phyloP scores from a whole-genome alignment of 2,797 vertebrate genomes.

The Melanotaenia trifasciata region DNA sequence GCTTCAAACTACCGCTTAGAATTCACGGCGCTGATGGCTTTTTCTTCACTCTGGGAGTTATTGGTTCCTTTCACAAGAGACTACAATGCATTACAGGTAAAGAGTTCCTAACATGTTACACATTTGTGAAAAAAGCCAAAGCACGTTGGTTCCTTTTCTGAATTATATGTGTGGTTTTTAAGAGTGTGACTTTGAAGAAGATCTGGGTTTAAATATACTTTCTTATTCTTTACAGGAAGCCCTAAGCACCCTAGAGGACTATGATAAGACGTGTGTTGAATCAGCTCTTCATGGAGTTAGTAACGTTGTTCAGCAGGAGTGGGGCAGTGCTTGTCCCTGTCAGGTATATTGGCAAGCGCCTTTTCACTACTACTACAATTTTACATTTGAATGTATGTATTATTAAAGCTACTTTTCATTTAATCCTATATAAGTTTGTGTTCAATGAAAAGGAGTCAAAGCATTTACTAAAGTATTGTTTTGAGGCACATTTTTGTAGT shows the following conservation, averaged over 20 bases:
- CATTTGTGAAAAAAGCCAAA: not conserved
- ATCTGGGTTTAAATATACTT: not conserved
- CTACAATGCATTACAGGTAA: slow-evolving; percentile 95
- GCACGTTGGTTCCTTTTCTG: not conserved
- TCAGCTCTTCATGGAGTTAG: slow-evolving; percentile 92
- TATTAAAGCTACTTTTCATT: no score
- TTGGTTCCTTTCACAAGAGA: slow-evolving; percentile 98
- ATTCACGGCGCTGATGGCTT: slow-evolving; percentile 94
- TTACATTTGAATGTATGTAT: no score
- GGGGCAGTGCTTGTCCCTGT: slow-evolving; percentile 94
- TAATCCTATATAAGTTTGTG: not conserved
- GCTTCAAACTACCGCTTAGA: slow-evolving; percentile 97
- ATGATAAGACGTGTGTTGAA: slow-evolving; percentile 98
- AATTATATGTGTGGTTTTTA: not conserved
- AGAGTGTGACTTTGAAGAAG: not conserved
- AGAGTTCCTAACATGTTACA: no score
- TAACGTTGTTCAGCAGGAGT: slow-evolving; percentile 96
- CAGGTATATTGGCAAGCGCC: slow-evolving; percentile 84
- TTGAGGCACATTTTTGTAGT: not conserved
- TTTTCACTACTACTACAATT: not conserved
- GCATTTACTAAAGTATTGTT: not conserved
- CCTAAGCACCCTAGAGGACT: slow-evolving; percentile 95
- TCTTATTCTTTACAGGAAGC: slow-evolving; percentile 86
- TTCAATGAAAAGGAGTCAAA: not conserved
- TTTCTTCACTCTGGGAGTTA: slow-evolving; percentile 96